Base-by-base conservation (phyloP, 2,797 vertebrate genomes). In the Sebastes kiyomatsui region DNA sequence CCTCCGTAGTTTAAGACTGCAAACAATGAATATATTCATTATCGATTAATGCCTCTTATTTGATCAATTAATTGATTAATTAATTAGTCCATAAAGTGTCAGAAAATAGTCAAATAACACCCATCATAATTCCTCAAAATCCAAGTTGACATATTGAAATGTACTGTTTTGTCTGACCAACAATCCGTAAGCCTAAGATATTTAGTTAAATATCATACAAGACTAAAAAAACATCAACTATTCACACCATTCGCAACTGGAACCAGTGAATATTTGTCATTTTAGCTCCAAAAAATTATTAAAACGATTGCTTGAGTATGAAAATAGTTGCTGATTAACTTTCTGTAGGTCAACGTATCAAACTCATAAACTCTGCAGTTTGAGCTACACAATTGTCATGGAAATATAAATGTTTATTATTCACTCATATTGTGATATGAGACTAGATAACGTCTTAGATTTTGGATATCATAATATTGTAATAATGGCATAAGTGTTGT, bases 291-390 rank as follows among this genome's bases (percentile, higher is more conserved):
- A 38, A 38, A 0, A 38, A 38, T 38, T 0, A 38, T 38, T 38
- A 2, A 38, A 38, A 38, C 35, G 35, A 38, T 38, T 38, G 35
- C 35, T 38, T 38, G 35, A 38, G 35, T 38, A 38, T 38, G 35
- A 38, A 38, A 38, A 38, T 38, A 38, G 35, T 38, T 38, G 13
- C 35, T 38, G 35, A 38, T 38, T 38, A 38, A 38, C 35, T 38
- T 38, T 38, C 35, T 38, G 35, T 38, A 38, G 35, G 35, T 38
- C 13, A 38, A 38, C 0, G 35, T 38, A 38, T 38, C 35, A 38
- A 14, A 0, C 35, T 0, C 35, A 13, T 11, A 38, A 38, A 35
- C 35, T 38, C 0, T 0, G 35, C 35, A 38, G 35, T 38, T 38
- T 13, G 35, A 38, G 35, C 13, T 0, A 38, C 35, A 38, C 13